These are phyloP conservation scores for Macrochelys suwanniensis DNA, from an alignment of 2,797 vertebrate species.

Conservation along the genomic window DNA sequence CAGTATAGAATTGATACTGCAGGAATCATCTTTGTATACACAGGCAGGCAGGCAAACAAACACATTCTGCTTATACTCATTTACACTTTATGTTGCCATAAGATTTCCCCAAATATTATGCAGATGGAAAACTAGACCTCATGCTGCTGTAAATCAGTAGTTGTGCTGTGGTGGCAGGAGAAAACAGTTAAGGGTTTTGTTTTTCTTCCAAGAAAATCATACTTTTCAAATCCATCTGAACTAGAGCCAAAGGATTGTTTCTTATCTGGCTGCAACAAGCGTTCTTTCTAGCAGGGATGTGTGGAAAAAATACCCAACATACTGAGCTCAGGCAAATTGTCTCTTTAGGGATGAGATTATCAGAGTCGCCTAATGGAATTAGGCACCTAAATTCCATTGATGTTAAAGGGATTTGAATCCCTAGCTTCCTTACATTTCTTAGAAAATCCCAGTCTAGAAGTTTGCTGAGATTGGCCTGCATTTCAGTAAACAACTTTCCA, in stretches of 20 bases:
- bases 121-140: constrained; percentile 77
- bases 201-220: constrained; percentile 80
- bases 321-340: neutral
- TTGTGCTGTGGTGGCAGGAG: constrained; percentile 64
- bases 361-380: neutral
- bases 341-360: neutral
- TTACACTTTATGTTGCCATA: constrained; percentile 71
- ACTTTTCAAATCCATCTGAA: constrained; percentile 76
- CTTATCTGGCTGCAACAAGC: constrained; percentile 74
- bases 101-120: constrained; percentile 74
- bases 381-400: neutral
- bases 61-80: constrained; percentile 70
- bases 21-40: constrained; percentile 14
- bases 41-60: constrained; percentile 66
- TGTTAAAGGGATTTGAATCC: neutral
- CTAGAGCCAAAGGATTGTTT: constrained; percentile 77
- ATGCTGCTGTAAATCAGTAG: constrained; percentile 76
- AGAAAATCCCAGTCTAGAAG: neutral
- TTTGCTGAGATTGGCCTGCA: constrained; percentile 47
- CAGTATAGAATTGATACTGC: constrained; percentile 63
- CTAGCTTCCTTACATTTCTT: neutral
- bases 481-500: neutral
- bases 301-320: constrained; percentile 24
- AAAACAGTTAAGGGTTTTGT: constrained; percentile 77
- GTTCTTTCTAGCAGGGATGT: constrained; percentile 44